phyloP scores from a whole-genome alignment of 2,888 invertebrate genomes.

The Mythimna vitellina region DNA sequence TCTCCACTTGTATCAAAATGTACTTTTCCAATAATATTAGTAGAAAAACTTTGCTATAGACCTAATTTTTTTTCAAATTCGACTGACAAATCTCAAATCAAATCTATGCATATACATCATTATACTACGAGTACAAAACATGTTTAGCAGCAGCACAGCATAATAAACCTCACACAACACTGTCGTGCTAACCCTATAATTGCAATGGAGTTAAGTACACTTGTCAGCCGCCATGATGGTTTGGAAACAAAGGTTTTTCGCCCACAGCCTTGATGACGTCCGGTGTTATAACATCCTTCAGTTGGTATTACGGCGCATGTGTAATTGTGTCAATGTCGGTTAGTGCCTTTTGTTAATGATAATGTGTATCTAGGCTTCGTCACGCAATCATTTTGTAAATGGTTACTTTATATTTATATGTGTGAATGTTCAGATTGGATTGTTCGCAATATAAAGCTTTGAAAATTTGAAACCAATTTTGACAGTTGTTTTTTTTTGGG shows the following conservation, averaged over 20 bases:
- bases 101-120: too few species aligned
- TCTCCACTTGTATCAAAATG: too few species aligned
- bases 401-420: not conserved
- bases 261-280: slow-evolving; percentile 66
- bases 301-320: slow-evolving; percentile 50
- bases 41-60: not conserved
- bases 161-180: slow-evolving; percentile 26
- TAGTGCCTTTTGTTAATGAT: slow-evolving; percentile 35
- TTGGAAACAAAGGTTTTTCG: slow-evolving; percentile 67
- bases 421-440: slow-evolving; percentile 1
- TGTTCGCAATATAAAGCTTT: not conserved
- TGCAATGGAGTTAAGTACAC: slow-evolving; percentile 30
- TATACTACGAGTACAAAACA: not conserved
- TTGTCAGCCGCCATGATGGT: slow-evolving; percentile 41
- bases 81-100: not conserved
- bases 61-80: not conserved
- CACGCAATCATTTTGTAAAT: slow-evolving; percentile 21
- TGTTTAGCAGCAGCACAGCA: not conserved
- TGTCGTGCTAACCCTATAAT: slow-evolving; percentile 49
- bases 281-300: slow-evolving; percentile 67
- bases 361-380: slow-evolving; percentile 15
- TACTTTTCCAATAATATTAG: too few species aligned
- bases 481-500: too few species aligned
- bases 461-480: too few species aligned
- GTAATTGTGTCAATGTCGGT: slow-evolving; percentile 55